Conservation (phyloP, 2,113 vertebrate species). For the Petaurus breviceps region DNA sequence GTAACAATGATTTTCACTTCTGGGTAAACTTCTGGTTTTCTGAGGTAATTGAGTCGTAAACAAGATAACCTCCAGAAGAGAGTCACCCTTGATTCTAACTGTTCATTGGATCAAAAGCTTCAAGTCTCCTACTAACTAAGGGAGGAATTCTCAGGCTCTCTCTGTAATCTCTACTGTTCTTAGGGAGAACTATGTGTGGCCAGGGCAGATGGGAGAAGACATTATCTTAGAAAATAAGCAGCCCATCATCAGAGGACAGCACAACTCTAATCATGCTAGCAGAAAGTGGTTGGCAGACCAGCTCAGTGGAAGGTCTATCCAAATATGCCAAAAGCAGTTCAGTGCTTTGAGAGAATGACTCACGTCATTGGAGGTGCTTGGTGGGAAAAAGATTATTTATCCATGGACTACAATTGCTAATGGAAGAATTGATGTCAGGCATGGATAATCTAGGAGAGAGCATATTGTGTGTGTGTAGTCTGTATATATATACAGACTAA, state of each 20-base stretch:
- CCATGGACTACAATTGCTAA: not conserved
- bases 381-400: slow-evolving; percentile 1
- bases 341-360: not conserved
- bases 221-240: not conserved
- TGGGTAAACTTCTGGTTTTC: not conserved
- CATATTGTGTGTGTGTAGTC: too few relatives aligned
- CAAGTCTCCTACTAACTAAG: not conserved
- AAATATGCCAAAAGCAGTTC: not conserved
- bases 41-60: not conserved
- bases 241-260: not conserved
- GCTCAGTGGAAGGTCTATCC: not conserved
- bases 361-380: not conserved
- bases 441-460: not conserved
- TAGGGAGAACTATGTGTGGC: not conserved
- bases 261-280: not conserved
- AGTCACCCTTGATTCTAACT: not conserved
- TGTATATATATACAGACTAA: too few relatives aligned
- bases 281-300: not conserved
- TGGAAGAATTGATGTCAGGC: not conserved
- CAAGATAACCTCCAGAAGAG: not conserved
- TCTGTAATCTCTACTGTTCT: not conserved
- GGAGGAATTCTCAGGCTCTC: not conserved
- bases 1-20: not conserved
- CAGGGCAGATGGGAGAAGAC: not conserved
- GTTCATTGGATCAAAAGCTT: not conserved